Conservation (phyloP, 2,797 vertebrate species). For the Denticeps clupeoides region DNA sequence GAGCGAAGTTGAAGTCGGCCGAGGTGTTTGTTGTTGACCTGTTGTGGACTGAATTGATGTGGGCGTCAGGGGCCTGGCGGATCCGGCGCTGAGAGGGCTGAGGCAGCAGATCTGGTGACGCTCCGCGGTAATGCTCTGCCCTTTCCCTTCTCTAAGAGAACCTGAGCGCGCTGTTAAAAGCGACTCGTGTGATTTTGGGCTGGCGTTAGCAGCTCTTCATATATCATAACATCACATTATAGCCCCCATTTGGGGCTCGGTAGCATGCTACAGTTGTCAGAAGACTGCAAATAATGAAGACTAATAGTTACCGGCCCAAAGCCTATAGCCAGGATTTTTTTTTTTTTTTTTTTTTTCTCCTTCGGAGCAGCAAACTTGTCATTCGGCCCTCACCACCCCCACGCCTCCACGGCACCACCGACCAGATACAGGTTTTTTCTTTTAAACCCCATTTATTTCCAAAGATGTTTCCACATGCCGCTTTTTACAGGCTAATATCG, state of each 20-base stretch:
- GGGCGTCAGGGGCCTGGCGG: conserved; percentile 62
- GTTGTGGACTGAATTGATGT: conserved; percentile 68
- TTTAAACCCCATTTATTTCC: conserved; percentile 28
- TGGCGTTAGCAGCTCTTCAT: conserved; percentile 80
- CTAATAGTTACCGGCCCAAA: conserved; percentile 73
- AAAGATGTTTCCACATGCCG: neutral
- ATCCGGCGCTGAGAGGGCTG: conserved; percentile 68
- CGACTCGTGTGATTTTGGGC: conserved; percentile 68
- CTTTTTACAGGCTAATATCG: conserved; percentile 1
- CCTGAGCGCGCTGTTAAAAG: conserved; percentile 58
- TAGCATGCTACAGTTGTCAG: conserved; percentile 79
- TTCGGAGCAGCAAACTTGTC: no score
- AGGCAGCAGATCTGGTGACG: conserved; percentile 69
- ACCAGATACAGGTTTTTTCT: conserved; percentile 63
- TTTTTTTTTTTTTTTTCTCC: conserved; percentile 46
- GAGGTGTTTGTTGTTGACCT: conserved; percentile 64
- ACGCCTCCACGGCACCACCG: no score
- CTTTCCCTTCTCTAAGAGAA: conserved; percentile 42
- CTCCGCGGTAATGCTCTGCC: conserved; percentile 67
- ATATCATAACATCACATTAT: conserved; percentile 85
- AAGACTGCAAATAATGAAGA: conserved; percentile 85
- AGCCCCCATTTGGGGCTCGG: conserved; percentile 78
- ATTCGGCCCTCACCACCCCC: no score
- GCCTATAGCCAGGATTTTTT: conserved; percentile 78
- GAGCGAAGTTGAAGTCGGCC: neutral